These are phyloP conservation scores for Aphyosemion australe DNA, from an alignment of 2,113 vertebrate species.

Conservation along the genomic window DNA sequence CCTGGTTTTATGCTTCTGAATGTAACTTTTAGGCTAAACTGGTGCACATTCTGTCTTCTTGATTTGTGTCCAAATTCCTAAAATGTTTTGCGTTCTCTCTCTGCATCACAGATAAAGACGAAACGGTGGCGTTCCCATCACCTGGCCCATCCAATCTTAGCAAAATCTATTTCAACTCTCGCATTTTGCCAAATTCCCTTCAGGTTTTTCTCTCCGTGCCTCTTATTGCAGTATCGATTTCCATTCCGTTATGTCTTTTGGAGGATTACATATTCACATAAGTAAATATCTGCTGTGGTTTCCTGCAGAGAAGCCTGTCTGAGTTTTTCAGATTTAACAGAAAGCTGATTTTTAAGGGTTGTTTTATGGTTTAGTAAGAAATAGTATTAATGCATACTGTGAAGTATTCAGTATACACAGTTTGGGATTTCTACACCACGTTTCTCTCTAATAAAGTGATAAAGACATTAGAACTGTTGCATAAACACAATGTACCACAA, in stretches of 20 bases:
- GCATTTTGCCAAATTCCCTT: slow-evolving; percentile 65
- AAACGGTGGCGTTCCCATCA: slow-evolving; percentile 33
- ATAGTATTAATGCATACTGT: neutral
- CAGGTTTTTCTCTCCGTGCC: slow-evolving; percentile 45
- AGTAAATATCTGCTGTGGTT: slow-evolving; percentile 55
- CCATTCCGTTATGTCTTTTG: slow-evolving; percentile 62
- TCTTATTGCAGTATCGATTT: slow-evolving; percentile 74
- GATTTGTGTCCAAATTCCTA: slow-evolving; percentile 5
- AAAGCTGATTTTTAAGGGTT: neutral
- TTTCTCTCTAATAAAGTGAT: too few relatives aligned
- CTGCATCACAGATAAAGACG: slow-evolving; percentile 22
- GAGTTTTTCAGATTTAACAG: slow-evolving; percentile 19
- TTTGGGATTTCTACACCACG: neutral
- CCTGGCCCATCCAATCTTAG: slow-evolving; percentile 52
- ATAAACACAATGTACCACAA: too few relatives aligned
- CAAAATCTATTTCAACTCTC: slow-evolving; percentile 61
- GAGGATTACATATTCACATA: slow-evolving; percentile 75
- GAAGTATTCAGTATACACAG: neutral
- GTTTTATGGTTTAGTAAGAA: slow-evolving; percentile 5
- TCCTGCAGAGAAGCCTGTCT: slow-evolving; percentile 19
- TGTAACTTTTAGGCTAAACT: neutral
- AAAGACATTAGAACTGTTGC: too few relatives aligned
- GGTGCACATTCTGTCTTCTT: slow-evolving; percentile 1
- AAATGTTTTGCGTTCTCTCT: neutral
- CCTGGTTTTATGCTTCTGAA: neutral